A percentile compares a stretch with the other conserved stretches of the same genome.
phyloP scores from a whole-genome alignment of 2,113 vertebrate species.

The Butorides virescens region DNA sequence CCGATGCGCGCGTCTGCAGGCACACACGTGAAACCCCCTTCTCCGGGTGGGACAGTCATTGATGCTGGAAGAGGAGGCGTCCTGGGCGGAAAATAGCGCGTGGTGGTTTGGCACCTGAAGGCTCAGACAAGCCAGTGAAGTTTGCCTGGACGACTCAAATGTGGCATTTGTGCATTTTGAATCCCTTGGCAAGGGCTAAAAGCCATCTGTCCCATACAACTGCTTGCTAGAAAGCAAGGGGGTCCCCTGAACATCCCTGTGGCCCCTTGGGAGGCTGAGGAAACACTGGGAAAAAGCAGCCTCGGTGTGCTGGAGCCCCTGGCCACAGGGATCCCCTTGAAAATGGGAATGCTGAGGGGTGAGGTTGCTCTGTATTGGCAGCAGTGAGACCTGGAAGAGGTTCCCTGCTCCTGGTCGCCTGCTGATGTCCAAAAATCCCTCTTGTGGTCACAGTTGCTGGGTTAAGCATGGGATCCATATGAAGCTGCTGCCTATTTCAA shows the following conservation, averaged over 20 bases:
- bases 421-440: not conserved
- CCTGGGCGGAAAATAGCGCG: rapidly evolving
- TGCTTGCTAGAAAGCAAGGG: not conserved
- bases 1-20: not conserved
- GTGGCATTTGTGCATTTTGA: not conserved
- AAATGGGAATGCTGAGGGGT: not conserved
- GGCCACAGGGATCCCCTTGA: not conserved
- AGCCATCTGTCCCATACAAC: not conserved
- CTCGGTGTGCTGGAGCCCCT: rapidly evolving
- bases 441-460: not conserved
- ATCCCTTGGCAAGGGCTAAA: not conserved
- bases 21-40: rapidly evolving
- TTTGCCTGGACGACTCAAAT: not conserved
- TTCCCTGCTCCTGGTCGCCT: not conserved
- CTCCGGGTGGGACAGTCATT: rapidly evolving
- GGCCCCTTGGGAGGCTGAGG: not conserved
- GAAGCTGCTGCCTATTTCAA: not conserved
- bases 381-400: not conserved
- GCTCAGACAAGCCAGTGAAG: no score
- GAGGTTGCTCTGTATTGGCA: not conserved
- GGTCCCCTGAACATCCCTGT: rapidly evolving
- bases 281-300: no score
- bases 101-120: not conserved
- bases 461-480: not conserved
- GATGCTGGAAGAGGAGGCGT: not conserved